Evolutionary conservation across 2,797 vertebrate genomes (phyloP), one percentile per base, ranked within the genome.

Genomic region (Bryconaethiops microstoma): DNA sequence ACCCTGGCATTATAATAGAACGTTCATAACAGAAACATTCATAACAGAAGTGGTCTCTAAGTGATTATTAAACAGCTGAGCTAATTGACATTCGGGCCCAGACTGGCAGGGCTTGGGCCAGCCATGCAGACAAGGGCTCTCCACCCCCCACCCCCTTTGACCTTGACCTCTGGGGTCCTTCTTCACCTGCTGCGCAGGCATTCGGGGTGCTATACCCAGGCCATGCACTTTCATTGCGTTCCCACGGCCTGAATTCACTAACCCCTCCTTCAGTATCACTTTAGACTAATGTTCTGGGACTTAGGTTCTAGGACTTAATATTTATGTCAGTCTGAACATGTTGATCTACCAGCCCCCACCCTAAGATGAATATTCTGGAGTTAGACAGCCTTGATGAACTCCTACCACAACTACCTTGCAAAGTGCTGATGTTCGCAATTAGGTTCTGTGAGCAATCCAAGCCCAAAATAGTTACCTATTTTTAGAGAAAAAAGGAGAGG

Each of bases 151-250:
- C 42, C 42, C 23, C 45, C 87, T 86, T 83, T 93, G 94, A 92
- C 94, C 94, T 94, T 95, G 95, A 95, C 94, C 95, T 93, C 88
- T 84, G 86, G 90, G 93, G 81, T 92, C 89, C 90, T 88, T 87
- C 88, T 92, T 93, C 93, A 93, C 94, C 93, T 91, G 92, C 92
- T 92, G 79, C 88, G 21, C 59, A 87, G 84, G 88, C 86, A 90
- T 92, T 93, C 87, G 88, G 83, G 84, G 85, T 86, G 88, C 89
- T 87, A 35, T 76, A 83, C 83, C 85, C 81, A 77, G 74, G 91
- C 90, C 92, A 88, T 92, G 91, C 92, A 91, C 86, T 40, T 89
- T 90, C 85, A 84, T 65, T 45, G 83, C 85, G 85, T 93, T 94
- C 93, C 91, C 93, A 94, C 93, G 92, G 88, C 92, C 81, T 52